Evolutionary conservation across 2,888 invertebrate species (phyloP).

Genomic region (Aphodius sticticus): DNA sequence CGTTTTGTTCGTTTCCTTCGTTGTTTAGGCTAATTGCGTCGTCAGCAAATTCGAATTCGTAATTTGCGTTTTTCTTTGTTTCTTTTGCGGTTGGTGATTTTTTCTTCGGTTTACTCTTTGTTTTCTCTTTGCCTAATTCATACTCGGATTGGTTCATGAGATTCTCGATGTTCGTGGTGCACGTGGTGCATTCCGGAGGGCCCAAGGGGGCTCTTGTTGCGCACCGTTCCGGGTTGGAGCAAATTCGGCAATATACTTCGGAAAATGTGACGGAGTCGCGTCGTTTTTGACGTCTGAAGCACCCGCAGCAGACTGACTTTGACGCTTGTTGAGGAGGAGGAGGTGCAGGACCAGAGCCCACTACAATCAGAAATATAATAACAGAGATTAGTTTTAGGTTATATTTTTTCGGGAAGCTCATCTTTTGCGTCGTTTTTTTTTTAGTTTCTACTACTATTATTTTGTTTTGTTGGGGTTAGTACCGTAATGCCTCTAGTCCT

Average conservation of each 20-base stretch:
- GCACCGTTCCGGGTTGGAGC: constrained; percentile 53
- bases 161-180: constrained; percentile 50
- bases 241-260: constrained; percentile 66
- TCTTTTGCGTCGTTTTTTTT: constrained; percentile 4
- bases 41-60: constrained; percentile 59
- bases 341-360: constrained; percentile 61
- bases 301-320: constrained; percentile 58
- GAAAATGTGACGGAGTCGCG: constrained; percentile 61
- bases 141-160: constrained; percentile 60
- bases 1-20: constrained; percentile 52
- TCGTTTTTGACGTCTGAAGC: constrained; percentile 56
- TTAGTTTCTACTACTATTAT: constrained; percentile 25
- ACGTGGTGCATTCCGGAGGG: constrained; percentile 53
- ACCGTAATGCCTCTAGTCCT: constrained; percentile 49
- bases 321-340: constrained; percentile 42
- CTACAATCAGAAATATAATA: constrained; percentile 56
- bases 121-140: constrained; percentile 60
- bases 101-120: constrained; percentile 48
- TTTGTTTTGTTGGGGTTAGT: constrained; percentile 28
- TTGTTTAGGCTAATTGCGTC: constrained; percentile 59
- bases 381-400: constrained; percentile 35
- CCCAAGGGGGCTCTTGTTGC: constrained; percentile 57
- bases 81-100: constrained; percentile 43
- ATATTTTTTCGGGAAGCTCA: constrained; percentile 8
- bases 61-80: constrained; percentile 48